Percentiles rank a stretch among this genome's conserved stretches.
These are phyloP conservation scores for Murina feae DNA, from an alignment of 2,113 vertebrate species.

Conservation along the genomic window DNA sequence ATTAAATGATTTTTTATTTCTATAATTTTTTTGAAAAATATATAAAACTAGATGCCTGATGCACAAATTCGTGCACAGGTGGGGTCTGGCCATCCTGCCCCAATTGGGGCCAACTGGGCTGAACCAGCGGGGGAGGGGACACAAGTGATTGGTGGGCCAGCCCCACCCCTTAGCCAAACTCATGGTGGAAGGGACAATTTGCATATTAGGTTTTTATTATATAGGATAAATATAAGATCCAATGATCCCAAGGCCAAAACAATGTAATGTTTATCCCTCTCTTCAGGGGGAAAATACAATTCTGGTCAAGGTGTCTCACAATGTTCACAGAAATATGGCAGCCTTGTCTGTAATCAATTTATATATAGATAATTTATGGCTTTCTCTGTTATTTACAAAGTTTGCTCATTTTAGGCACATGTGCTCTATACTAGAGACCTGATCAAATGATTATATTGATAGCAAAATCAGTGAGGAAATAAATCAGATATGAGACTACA, in stretches of 20 bases:
- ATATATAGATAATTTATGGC: slow-evolving; percentile 32
- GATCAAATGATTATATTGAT: slow-evolving; percentile 42
- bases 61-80: too few relatives aligned
- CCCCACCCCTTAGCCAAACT: too few relatives aligned
- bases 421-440: slow-evolving; percentile 8
- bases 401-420: slow-evolving; percentile 40
- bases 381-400: slow-evolving; percentile 45
- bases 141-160: too few relatives aligned
- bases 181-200: too few relatives aligned
- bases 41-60: not conserved
- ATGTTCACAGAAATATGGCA: slow-evolving; percentile 19
- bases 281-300: slow-evolving; percentile 42
- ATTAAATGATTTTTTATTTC: slow-evolving; percentile 22
- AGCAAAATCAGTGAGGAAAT: slow-evolving; percentile 29
- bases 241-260: slow-evolving; percentile 47
- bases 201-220: too few relatives aligned
- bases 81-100: accelerated
- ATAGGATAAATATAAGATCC: not conserved
- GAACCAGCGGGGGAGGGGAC: too few relatives aligned
- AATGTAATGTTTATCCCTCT: slow-evolving; percentile 44
- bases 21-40: slow-evolving; percentile 51
- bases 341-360: slow-evolving; percentile 28
- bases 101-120: too few relatives aligned
- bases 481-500: not conserved
- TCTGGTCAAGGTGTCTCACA: slow-evolving; percentile 17